Percentiles rank a stretch among this genome's conserved stretches.
Evolutionary conservation across 2,113 vertebrate genomes (phyloP).

Genomic region (Delphinapterus leucas): DNA sequence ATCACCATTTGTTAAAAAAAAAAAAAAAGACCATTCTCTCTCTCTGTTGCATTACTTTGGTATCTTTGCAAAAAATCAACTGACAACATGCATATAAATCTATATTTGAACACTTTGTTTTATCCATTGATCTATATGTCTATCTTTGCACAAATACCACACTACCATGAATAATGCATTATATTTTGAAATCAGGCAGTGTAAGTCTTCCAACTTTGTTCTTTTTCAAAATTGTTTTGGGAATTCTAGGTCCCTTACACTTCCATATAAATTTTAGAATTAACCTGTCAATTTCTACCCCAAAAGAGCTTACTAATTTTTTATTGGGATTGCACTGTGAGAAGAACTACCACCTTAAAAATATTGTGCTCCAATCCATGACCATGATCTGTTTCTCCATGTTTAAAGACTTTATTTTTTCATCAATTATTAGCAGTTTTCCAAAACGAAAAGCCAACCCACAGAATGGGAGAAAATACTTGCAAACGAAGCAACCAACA

Average conservation of each 20-base stretch:
- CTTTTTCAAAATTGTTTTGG: not conserved
- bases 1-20: not conserved
- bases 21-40: not conserved
- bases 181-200: not conserved
- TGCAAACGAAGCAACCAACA: no score
- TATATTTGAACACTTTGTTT: not conserved
- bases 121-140: not conserved
- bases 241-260: not conserved
- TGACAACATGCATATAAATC: not conserved
- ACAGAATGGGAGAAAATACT: no score
- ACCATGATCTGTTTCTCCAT: not conserved
- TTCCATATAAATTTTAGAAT: not conserved
- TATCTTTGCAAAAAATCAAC: not conserved
- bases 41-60: not conserved
- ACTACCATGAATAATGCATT: not conserved
- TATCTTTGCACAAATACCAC: not conserved
- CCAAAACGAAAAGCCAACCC: not conserved
- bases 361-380: not conserved
- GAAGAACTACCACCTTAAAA: not conserved
- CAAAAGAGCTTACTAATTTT: not conserved
- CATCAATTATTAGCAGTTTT: not conserved
- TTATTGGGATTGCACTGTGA: not conserved
- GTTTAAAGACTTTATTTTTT: constrained; percentile 16
- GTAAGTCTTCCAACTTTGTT: not conserved
- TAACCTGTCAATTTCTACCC: not conserved